Base-by-base conservation (phyloP, 2,113 vertebrate species). In the Vulpes lagopus region DNA sequence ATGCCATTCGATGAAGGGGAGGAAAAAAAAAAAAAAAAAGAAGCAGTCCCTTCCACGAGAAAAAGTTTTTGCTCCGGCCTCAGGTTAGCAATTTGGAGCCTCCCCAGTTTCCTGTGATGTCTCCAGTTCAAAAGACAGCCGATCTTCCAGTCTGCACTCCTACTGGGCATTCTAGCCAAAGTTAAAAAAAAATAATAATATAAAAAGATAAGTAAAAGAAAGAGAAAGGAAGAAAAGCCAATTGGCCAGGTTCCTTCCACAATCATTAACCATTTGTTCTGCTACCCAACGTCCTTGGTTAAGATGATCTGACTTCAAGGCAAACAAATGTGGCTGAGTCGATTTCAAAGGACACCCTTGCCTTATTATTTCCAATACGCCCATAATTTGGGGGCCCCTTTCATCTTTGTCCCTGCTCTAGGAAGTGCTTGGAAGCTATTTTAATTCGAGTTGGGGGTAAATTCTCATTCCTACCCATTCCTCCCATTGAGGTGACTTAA, bases 391-490 rank as follows among this genome's bases (percentile, higher is more conserved):
- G 98, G 97, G 97, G 91, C 80, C 23, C 57, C 92, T 98, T 98
- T 98, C 96, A 97, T 97, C 97, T 97, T 96, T 60, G 84, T 97
- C 96, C 90, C 93, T 96, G 98, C 97, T 98, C 93, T 2, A 92
- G 97, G 97, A 98, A 98, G 97, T 97, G 96, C 96, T 98, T 98
- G 98, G 95, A 98, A 98, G 96, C 94, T 95, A 62, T 0, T 98
- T 98, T 98, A 97, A 98, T 98, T 98, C 96, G 97, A 91, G 97
- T 97, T 97, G 96, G 96, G 96, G 95, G 97, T 98, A 98, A 98
- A 96, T 97, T 98, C 97, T 98, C 97, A 97, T 98, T 98, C 96
- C 97, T 98, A n/a, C 78, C 94, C 92, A 81, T 92, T 67, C 92
- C 92, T 97, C 79, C 95, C 93, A 90, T 94, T 94, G 5, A 96